Evolutionary conservation across 1,140 invertebrate species (phyloP).

Genomic region (Mamestra configurata): DNA sequence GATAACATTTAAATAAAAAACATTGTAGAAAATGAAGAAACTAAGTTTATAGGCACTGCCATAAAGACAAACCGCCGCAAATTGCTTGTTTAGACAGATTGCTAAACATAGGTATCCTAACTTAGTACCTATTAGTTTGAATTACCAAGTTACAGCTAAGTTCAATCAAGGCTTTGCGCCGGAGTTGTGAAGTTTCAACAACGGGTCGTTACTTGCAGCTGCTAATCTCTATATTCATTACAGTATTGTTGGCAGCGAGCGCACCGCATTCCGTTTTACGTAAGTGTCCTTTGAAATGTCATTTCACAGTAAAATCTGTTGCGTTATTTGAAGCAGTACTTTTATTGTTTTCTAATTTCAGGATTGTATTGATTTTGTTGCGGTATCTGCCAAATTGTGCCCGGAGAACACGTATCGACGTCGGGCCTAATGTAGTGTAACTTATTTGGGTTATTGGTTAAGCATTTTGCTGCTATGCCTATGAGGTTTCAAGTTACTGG

Average conservation of each 20-base stretch:
- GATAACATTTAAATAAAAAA: neutral
- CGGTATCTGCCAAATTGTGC: neutral
- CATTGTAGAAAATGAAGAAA: neutral
- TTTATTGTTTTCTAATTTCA: neutral
- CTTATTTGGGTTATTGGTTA: conserved; percentile 5
- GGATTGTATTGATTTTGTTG: conserved; percentile 3
- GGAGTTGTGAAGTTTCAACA: conserved; percentile 3
- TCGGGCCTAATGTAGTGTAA: conserved; percentile 2
- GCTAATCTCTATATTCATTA: conserved; percentile 46
- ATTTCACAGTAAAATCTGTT: conserved; percentile 3
- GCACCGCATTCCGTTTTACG: conserved; percentile 31
- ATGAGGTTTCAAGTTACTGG: neutral
- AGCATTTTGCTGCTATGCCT: neutral
- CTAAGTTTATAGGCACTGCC: neutral
- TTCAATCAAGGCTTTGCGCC: conserved; percentile 13
- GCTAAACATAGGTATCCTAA: conserved; percentile 17
- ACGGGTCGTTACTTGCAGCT: conserved; percentile 22
- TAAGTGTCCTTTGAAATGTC: conserved; percentile 30
- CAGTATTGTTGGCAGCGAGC: conserved; percentile 37
- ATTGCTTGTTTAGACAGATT: conserved; percentile 15
- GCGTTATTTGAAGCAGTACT: neutral
- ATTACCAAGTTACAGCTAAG: conserved; percentile 34
- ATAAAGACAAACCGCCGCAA: neutral
- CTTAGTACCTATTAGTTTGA: conserved; percentile 13
- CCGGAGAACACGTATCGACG: neutral